phyloP scores from a whole-genome alignment of 2,797 vertebrate species.

The Karalla daura region DNA sequence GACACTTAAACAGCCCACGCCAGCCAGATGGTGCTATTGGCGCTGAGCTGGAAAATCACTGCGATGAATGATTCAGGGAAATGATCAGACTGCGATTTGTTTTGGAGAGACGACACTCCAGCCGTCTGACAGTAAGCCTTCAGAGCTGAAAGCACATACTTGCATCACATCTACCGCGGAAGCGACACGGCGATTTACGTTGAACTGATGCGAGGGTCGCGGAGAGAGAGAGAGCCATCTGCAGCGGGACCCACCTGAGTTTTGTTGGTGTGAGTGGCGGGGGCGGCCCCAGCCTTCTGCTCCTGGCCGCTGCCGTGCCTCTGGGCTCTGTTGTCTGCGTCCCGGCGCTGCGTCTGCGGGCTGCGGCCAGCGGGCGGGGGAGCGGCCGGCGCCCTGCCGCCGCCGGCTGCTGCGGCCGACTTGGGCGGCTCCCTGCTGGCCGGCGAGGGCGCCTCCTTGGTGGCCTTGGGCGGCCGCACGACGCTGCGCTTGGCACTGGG shows the following conservation, averaged over 20 bases:
- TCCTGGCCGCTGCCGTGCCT: constrained; percentile 38
- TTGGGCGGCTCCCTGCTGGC: constrained; percentile 31
- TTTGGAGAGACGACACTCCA: not conserved
- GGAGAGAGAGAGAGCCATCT: no score
- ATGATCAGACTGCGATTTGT: not conserved
- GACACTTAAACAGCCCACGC: constrained; percentile 17
- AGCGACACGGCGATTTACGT: no score
- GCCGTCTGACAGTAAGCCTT: not conserved
- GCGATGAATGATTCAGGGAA: not conserved
- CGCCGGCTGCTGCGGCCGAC: constrained; percentile 40
- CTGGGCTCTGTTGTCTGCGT: constrained; percentile 53
- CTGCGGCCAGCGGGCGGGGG: constrained; percentile 38
- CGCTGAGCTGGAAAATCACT: not conserved
- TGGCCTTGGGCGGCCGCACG: constrained; percentile 46
- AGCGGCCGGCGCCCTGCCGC: constrained; percentile 33
- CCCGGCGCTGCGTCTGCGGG: constrained; percentile 40
- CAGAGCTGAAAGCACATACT: not conserved
- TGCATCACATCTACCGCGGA: no score
- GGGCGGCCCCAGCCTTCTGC: constrained; percentile 9
- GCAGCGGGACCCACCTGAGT: constrained; percentile 72
- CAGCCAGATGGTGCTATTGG: constrained; percentile 19
- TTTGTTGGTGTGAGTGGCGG: constrained; percentile 34
- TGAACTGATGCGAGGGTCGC: no score
- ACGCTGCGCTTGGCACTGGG: constrained; percentile 68
- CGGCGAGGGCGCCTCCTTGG: constrained; percentile 44